These are phyloP conservation scores for Lordiphosa fenestrarum DNA, from an alignment of 2,888 invertebrate genomes.

Conservation along the genomic window DNA sequence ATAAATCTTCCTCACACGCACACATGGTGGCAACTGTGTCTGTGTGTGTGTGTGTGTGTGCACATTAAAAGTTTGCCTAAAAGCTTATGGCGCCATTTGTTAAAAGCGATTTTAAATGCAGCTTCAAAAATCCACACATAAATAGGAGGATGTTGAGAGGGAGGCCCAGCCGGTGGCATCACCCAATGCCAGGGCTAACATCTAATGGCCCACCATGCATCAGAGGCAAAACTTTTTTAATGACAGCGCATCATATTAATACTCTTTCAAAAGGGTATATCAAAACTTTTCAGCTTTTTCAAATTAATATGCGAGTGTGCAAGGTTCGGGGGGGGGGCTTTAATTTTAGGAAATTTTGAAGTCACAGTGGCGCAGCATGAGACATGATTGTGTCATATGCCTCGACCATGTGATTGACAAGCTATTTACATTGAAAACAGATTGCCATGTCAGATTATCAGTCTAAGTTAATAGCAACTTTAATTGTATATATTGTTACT, in stretches of 20 bases:
- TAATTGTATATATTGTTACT: too few species aligned
- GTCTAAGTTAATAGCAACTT: too few species aligned
- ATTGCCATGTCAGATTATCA: too few species aligned
- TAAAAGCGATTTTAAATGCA: constrained; percentile 74
- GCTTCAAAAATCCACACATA: constrained; percentile 45
- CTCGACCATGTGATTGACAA: too few species aligned
- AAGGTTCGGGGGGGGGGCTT: too few species aligned
- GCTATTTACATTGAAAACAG: too few species aligned
- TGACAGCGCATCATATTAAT: constrained; percentile 42
- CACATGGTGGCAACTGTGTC: constrained; percentile 22
- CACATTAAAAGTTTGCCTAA: constrained; percentile 70
- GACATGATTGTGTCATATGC: too few species aligned
- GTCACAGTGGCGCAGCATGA: too few species aligned
- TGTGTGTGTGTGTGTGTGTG: constrained; percentile 35
- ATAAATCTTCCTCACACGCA: constrained; percentile 54
- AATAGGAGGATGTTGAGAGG: neutral
- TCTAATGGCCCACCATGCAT: constrained; percentile 64
- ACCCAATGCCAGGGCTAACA: constrained; percentile 43
- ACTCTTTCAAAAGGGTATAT: constrained; percentile 28
- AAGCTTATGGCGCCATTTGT: constrained; percentile 73
- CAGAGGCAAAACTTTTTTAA: constrained; percentile 58
- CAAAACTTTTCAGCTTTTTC: neutral
- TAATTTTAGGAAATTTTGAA: too few species aligned
- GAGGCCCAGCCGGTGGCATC: constrained; percentile 1
- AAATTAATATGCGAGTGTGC: too few species aligned